A percentile compares a stretch with the other conserved stretches of the same genome.
phyloP scores from a whole-genome alignment of 1,140 invertebrate genomes.

The Dendrolimus kikuchii region DNA sequence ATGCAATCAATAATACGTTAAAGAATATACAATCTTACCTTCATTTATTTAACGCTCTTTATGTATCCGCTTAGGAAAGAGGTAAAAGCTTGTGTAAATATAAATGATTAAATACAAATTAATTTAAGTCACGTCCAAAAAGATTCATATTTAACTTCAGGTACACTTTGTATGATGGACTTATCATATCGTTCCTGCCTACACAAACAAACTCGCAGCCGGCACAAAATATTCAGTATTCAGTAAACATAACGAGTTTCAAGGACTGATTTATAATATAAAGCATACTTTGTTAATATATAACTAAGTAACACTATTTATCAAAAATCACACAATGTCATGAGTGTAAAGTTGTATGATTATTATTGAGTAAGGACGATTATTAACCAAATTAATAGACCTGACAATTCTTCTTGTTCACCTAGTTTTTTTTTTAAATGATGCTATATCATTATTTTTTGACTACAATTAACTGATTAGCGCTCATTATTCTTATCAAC shows the following conservation, averaged over 20 bases:
- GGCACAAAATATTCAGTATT: slow-evolving; percentile 16
- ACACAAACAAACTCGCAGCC: slow-evolving; percentile 19
- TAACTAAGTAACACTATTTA: slow-evolving; percentile 3
- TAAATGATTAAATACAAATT: no score
- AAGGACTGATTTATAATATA: slow-evolving; percentile 17
- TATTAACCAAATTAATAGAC: no score
- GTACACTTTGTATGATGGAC: slow-evolving; percentile 7
- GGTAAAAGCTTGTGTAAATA: no score
- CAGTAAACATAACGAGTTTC: slow-evolving; percentile 17
- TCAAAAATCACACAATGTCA: neutral
- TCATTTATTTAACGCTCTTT: no score
- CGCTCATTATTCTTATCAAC: no score
- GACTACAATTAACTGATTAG: no score
- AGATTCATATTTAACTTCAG: slow-evolving; percentile 3
- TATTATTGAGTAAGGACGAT: neutral
- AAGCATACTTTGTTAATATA: slow-evolving; percentile 2
- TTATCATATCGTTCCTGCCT: slow-evolving; percentile 24
- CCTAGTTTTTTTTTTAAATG: no score
- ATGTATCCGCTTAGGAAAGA: no score
- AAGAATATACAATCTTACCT: no score
- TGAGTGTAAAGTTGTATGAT: neutral
- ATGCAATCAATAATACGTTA: no score
- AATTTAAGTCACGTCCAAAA: slow-evolving; percentile 6
- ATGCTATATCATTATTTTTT: no score
- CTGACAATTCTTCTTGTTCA: no score